A percentile compares a stretch with the other conserved stretches of the same genome.
Conservation (phyloP, 2,888 invertebrate species). For the Crioceris asparagi region DNA sequence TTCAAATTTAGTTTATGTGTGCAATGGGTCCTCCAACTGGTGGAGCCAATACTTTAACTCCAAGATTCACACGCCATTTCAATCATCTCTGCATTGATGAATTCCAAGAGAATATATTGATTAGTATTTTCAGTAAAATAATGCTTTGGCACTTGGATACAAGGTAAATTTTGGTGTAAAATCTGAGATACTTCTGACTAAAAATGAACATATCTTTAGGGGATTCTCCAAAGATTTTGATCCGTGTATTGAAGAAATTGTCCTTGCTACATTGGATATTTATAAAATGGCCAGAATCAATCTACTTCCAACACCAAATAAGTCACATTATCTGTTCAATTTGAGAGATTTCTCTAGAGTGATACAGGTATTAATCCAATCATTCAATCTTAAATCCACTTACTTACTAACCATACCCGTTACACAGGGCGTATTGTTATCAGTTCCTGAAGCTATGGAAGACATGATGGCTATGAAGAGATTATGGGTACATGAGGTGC, state of each 20-base stretch:
- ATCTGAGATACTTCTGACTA: too few species aligned
- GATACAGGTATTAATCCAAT: slow-evolving; percentile 62
- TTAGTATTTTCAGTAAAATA: slow-evolving; percentile 79
- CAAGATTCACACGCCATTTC: slow-evolving; percentile 79
- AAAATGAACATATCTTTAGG: too few species aligned
- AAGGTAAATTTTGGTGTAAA: slow-evolving; percentile 42
- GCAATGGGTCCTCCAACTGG: slow-evolving; percentile 81
- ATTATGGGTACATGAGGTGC: slow-evolving; percentile 88
- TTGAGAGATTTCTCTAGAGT: slow-evolving; percentile 89
- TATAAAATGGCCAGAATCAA: slow-evolving; percentile 75
- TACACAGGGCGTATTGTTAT: slow-evolving; percentile 72
- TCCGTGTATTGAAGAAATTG: slow-evolving; percentile 82
- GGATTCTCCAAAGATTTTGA: slow-evolving; percentile 93
- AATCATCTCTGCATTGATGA: slow-evolving; percentile 78
- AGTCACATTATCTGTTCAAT: slow-evolving; percentile 92
- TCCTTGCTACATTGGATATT: slow-evolving; percentile 73
- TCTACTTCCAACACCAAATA: slow-evolving; percentile 83
- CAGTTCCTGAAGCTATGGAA: slow-evolving; percentile 86
- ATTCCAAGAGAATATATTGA: slow-evolving; percentile 75
- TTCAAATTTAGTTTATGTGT: slow-evolving; percentile 57
- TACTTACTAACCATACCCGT: too few species aligned
- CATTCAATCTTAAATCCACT: too few species aligned
- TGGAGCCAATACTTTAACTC: slow-evolving; percentile 66
- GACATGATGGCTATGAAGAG: slow-evolving; percentile 77
- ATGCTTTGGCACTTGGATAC: slow-evolving; percentile 92